Evolutionary conservation across 2,797 vertebrate genomes (phyloP).

Genomic region (Chelonia mydas): DNA sequence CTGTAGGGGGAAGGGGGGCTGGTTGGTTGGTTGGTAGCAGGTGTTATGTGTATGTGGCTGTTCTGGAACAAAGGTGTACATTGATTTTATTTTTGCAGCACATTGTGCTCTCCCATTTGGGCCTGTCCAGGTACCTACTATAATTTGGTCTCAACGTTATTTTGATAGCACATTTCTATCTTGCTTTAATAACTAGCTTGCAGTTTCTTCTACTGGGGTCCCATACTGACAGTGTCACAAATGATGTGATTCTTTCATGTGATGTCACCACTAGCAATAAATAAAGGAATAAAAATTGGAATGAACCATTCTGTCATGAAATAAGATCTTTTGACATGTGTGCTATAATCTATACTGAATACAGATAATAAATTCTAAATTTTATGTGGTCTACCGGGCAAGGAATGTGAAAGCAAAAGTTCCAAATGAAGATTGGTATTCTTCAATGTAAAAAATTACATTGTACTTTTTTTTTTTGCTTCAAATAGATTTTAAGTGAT

Average conservation of each 20-base stretch:
- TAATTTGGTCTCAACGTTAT: background rate
- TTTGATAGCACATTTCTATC: conserved; percentile 37
- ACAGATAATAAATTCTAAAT: background rate
- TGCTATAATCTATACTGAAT: conserved; percentile 32
- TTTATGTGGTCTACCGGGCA: background rate
- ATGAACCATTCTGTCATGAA: conserved; percentile 49
- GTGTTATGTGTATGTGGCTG: background rate
- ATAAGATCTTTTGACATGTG: conserved; percentile 4
- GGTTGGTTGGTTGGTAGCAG: background rate
- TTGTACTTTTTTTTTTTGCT: background rate
- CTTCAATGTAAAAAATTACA: background rate
- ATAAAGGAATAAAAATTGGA: conserved; percentile 42
- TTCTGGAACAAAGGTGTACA: background rate
- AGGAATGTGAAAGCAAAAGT: background rate
- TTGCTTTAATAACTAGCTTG: conserved; percentile 7
- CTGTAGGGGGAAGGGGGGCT: no score
- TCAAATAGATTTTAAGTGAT: background rate
- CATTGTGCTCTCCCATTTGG: background rate
- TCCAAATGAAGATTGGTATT: background rate
- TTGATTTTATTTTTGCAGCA: background rate
- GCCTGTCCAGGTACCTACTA: background rate
- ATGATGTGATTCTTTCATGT: conserved; percentile 36
- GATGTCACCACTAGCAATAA: conserved; percentile 14
- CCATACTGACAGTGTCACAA: background rate
- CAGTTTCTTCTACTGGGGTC: conserved; percentile 9